phyloP scores from a whole-genome alignment of 64 coral and sea anemone species.

The Stichodactyla mertensii region DNA sequence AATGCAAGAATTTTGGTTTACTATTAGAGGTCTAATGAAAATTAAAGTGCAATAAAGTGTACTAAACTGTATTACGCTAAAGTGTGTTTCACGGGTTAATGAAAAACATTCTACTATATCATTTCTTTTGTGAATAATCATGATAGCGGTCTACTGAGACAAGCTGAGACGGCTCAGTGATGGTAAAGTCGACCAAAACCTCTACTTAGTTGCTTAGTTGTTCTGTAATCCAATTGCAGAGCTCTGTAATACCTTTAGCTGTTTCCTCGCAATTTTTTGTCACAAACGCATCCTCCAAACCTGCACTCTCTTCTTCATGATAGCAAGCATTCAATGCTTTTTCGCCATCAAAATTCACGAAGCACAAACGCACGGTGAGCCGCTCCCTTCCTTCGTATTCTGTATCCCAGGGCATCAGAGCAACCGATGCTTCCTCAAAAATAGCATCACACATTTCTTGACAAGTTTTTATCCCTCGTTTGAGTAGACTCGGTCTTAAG shows the following conservation, averaged over 20 bases:
- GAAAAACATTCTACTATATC: too few species aligned
- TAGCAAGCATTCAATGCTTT: slow-evolving; percentile 24
- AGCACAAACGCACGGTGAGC: slow-evolving; percentile 41
- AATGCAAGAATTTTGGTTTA: too few species aligned
- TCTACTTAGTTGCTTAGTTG: neutral
- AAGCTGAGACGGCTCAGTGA: too few species aligned
- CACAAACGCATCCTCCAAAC: slow-evolving; percentile 36
- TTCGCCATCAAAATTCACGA: slow-evolving; percentile 41
- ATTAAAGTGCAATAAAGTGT: too few species aligned
- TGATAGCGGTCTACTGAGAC: too few species aligned
- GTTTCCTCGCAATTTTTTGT: slow-evolving; percentile 26
- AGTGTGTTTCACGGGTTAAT: too few species aligned
- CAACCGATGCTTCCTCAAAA: slow-evolving; percentile 28
- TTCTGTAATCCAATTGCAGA: slow-evolving; percentile 22
- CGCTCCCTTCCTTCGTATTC: slow-evolving; percentile 10
- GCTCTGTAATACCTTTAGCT: slow-evolving; percentile 13
- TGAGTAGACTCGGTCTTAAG: slow-evolving; percentile 20
- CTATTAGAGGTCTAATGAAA: too few species aligned
- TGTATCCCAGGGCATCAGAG: slow-evolving; percentile 41
- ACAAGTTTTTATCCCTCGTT: slow-evolving; percentile 31
- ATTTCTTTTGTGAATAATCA: too few species aligned
- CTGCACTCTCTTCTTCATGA: neutral
- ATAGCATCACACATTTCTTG: slow-evolving; percentile 53
- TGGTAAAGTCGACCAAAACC: too few species aligned
- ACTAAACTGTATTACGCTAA: too few species aligned